Evolutionary conservation across 2,888 invertebrate genomes (phyloP).

Genomic region (Lissonota sp.): DNA sequence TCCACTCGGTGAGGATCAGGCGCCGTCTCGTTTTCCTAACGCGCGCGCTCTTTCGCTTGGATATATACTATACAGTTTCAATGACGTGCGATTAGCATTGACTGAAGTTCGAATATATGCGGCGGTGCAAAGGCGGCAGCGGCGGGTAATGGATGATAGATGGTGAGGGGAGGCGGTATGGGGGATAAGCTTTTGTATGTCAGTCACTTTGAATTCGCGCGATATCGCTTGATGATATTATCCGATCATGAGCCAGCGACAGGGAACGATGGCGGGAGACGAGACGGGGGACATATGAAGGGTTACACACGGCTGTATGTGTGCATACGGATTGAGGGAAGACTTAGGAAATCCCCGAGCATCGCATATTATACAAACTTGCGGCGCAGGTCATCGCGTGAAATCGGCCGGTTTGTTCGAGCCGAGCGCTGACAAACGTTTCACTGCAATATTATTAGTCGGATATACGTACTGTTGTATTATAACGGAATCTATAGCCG

Average conservation of each 20-base stretch:
- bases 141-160: conserved; percentile 8
- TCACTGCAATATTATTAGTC: conserved; percentile 40
- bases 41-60: conserved; percentile 42
- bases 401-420: conserved; percentile 41
- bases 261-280: conserved; percentile 9
- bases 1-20: neutral
- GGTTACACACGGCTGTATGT: neutral
- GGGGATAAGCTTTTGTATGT: conserved; percentile 68
- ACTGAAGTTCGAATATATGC: conserved; percentile 50
- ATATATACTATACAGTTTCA: conserved; percentile 60
- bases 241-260: conserved; percentile 63
- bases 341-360: conserved; percentile 56
- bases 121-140: neutral
- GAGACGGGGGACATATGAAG: neutral
- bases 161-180: conserved; percentile 47
- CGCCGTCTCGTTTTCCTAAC: conserved; percentile 32
- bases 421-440: conserved; percentile 44
- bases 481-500: neutral
- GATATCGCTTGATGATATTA: conserved; percentile 66
- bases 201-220: conserved; percentile 69
- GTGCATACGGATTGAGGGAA: conserved; percentile 32
- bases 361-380: conserved; percentile 21
- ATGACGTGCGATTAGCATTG: conserved; percentile 67
- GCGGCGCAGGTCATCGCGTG: conserved; percentile 41
- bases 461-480: neutral